Conservation (phyloP, 2,888 invertebrate species). For the Clistopyga incitator region DNA sequence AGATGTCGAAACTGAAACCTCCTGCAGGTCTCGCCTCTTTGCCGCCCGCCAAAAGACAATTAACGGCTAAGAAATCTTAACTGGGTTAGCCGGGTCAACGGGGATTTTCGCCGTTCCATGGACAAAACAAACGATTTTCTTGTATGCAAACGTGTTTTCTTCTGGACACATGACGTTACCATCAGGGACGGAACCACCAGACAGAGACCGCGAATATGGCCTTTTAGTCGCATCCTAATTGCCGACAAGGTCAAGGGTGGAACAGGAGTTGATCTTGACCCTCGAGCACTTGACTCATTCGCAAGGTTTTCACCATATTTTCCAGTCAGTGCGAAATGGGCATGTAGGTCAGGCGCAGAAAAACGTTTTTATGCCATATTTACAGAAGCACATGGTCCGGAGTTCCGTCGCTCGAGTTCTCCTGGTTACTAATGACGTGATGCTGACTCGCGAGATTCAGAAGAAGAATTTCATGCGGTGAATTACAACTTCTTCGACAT, state of each 20-base stretch:
- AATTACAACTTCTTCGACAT: not conserved
- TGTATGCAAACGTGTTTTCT: constrained; percentile 73
- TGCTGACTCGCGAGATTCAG: constrained; percentile 33
- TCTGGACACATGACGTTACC: constrained; percentile 24
- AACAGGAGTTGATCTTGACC: constrained; percentile 48
- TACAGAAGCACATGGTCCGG: not conserved
- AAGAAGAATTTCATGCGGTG: constrained; percentile 11
- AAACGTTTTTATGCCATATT: constrained; percentile 17
- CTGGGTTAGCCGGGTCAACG: constrained; percentile 67
- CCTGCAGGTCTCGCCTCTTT: constrained; percentile 14
- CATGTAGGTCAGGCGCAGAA: constrained; percentile 12
- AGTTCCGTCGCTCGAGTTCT: constrained; percentile 13
- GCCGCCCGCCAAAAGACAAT: constrained; percentile 71
- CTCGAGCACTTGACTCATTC: constrained; percentile 48
- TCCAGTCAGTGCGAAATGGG: not conserved
- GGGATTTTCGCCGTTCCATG: constrained; percentile 66
- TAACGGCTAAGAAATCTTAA: constrained; percentile 71
- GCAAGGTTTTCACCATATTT: constrained; percentile 19
- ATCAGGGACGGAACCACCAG: not conserved
- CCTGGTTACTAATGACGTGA: constrained; percentile 25
- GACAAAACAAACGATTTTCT: constrained; percentile 71
- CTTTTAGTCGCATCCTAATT: constrained; percentile 56
- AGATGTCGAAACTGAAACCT: constrained; percentile 36
- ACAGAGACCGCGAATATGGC: constrained; percentile 37
- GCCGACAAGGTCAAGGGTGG: constrained; percentile 46